Conservation (phyloP, 1,140 invertebrate genomes). For the Dryas iulia region DNA sequence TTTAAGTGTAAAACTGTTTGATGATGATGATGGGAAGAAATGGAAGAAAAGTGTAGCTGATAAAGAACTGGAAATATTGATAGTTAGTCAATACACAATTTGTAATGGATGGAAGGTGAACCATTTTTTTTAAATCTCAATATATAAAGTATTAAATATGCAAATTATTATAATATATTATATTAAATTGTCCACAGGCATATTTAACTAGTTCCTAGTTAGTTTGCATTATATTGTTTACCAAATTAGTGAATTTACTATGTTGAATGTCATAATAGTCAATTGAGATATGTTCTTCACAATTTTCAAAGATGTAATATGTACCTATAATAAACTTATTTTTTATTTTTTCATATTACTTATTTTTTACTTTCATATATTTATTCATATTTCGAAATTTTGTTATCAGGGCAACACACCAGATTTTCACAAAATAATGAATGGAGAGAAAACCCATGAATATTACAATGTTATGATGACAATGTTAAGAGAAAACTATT, state of each 20-base stretch:
- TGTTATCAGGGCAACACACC: constrained; percentile 27
- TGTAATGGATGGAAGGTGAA: constrained; percentile 89
- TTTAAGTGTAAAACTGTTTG: constrained; percentile 15
- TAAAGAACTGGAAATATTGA: constrained; percentile 86
- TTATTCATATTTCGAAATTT: constrained; percentile 4
- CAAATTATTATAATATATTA: too few relatives aligned
- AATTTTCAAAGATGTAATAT: too few relatives aligned
- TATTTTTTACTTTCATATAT: too few relatives aligned
- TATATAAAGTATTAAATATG: too few relatives aligned
- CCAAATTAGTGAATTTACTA: too few relatives aligned
- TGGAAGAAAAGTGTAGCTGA: constrained; percentile 92
- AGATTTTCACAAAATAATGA: constrained; percentile 32
- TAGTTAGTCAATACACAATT: constrained; percentile 93
- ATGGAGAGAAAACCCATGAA: constrained; percentile 29
- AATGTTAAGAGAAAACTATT: constrained; percentile 11
- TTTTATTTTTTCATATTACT: too few relatives aligned
- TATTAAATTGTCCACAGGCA: too few relatives aligned
- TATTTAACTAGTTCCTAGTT: too few relatives aligned
- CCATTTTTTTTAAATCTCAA: background rate
- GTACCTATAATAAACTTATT: too few relatives aligned
- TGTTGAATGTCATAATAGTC: too few relatives aligned
- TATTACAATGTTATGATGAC: constrained; percentile 27
- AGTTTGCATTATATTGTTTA: too few relatives aligned
- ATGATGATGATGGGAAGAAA: constrained; percentile 82
- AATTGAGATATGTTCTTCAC: too few relatives aligned